phyloP scores from a whole-genome alignment of 2,797 vertebrate genomes.

The Enteromius paludinosus region DNA sequence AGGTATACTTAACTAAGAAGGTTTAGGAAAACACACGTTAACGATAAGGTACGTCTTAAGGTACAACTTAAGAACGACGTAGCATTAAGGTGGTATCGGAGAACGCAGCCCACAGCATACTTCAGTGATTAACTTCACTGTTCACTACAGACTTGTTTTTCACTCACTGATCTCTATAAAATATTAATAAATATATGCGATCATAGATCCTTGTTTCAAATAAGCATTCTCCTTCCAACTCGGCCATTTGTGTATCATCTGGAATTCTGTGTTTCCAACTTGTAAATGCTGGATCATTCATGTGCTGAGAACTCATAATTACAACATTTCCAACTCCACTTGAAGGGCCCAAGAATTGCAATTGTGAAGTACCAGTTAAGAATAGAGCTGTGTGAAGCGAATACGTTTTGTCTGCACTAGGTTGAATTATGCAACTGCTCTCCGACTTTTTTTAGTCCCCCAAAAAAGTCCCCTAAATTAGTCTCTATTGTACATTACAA shows the following conservation, averaged over 20 bases:
- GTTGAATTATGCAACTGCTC: neutral
- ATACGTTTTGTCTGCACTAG: neutral
- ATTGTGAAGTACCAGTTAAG: neutral
- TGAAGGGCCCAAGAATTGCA: neutral
- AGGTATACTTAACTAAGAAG: too few species aligned
- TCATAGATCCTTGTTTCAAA: neutral
- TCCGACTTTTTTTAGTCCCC: slow-evolving; percentile 6
- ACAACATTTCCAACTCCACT: neutral
- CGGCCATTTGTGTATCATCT: neutral
- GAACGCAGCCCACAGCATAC: too few species aligned
- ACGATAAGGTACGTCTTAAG: too few species aligned
- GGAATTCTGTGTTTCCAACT: neutral
- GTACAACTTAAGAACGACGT: too few species aligned
- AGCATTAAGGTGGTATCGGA: too few species aligned
- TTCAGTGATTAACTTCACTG: neutral
- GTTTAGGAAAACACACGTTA: too few species aligned
- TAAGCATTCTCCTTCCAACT: neutral
- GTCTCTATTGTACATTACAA: slow-evolving; percentile 20
- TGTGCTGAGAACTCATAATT: neutral
- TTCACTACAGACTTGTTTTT: neutral
- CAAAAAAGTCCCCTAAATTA: too few species aligned
- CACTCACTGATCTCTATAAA: neutral
- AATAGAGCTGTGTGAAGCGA: neutral
- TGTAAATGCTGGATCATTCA: neutral
- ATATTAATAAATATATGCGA: neutral